phyloP scores from a whole-genome alignment of 1,140 invertebrate species.

The Ceratina calcarata region DNA sequence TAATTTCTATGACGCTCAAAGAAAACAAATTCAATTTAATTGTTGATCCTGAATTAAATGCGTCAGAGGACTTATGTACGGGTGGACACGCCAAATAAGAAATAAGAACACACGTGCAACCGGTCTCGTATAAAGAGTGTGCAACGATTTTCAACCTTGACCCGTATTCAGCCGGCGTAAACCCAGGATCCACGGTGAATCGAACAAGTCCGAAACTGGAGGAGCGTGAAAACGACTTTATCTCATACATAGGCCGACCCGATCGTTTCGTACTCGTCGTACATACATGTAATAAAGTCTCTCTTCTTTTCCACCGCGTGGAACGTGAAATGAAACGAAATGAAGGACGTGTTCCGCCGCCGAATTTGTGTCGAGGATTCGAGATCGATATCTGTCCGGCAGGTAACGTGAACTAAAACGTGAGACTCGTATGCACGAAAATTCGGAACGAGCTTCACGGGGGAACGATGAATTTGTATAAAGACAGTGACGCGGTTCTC shows the following conservation, averaged over 20 bases:
- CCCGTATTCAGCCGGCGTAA: constrained; percentile 64
- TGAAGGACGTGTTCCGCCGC: constrained; percentile 69
- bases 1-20: no score
- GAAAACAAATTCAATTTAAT: no score
- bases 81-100: no score
- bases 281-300: no score
- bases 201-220: constrained; percentile 36
- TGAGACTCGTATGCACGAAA: constrained; percentile 1
- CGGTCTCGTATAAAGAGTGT: constrained; percentile 9
- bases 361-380: constrained; percentile 74
- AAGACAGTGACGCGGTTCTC: constrained; percentile 7
- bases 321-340: constrained; percentile 69
- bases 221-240: constrained; percentile 47
- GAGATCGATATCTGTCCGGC: constrained; percentile 49
- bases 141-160: constrained; percentile 73
- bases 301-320: constrained; percentile 20
- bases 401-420: constrained; percentile 35
- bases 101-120: not conserved
- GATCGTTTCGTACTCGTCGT: no score
- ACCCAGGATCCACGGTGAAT: constrained; percentile 63
- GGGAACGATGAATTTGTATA: constrained; percentile 26
- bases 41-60: no score
- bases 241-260: not conserved
- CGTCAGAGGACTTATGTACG: no score
- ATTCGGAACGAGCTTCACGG: not conserved